Base-by-base conservation (phyloP, 2,113 vertebrate genomes). In the Corythornis vintsioides region DNA sequence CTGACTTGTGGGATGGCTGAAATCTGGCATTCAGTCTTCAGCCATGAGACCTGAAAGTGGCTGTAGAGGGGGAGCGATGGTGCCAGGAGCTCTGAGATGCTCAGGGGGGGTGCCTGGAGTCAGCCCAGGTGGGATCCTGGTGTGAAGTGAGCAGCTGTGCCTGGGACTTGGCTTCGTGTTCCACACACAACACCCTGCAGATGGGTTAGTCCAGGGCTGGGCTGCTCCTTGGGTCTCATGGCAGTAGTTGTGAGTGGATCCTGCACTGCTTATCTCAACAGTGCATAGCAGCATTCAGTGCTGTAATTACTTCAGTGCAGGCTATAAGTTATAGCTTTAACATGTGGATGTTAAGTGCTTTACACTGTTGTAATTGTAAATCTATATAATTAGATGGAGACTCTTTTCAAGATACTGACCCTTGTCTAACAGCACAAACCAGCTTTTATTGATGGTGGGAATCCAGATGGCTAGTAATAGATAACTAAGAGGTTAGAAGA, bases 181-280 rank as follows among this genome's bases (percentile, higher is more conserved):
- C 42, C 11, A 3, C 0, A 1, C 8, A 0, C 17, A 4, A 11
- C 2, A 1, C 13, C 22, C 29, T 17, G 14, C 6, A 8, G 11
- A 13, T 4, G 9, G 2, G 8, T 47, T 24, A 8, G 13, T 22
- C 16, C 6, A 4, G 35, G 21, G 7, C 31, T 63, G 69, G 42
- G n/a, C 12, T 1, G 24, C 35, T 38, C 31, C 25, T 18, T 9
- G 1, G 18, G 20, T 56, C 53, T 29, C 47, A 2, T 5, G 13
- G 4, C 28, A 17, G 15, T 4, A 7, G 2, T 0, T 53, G 52
- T 13, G 48, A 43, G 35, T 42, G 53, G 42, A 33, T 42, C 52
- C 48, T 15, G 4, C 17, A 0, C 10, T 33, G 53, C 70, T 56
- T 3, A 4, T 56, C 78, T 29, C 4, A 14, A 0, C n/a, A 26